Percentiles rank a stretch among this genome's conserved stretches.
These are phyloP conservation scores for Zalophus californianus DNA, from an alignment of 2,797 vertebrate genomes.

Conservation along the genomic window DNA sequence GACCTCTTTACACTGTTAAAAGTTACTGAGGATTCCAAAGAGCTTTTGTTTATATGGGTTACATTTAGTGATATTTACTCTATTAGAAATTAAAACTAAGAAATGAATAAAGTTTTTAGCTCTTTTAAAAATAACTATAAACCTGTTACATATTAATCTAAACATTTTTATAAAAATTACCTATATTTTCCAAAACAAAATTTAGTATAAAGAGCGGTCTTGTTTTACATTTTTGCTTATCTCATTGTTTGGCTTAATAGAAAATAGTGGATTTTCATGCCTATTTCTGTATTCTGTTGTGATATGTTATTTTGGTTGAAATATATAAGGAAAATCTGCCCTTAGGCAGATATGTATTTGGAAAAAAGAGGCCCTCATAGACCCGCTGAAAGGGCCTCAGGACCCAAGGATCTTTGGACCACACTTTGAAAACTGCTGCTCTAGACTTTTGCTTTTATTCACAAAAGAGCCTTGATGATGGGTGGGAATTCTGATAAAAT, in stretches of 20 bases:
- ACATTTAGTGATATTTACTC: neutral
- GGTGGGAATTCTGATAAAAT: conserved; percentile 4
- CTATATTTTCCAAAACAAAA: conserved; percentile 29
- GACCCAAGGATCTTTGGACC: neutral
- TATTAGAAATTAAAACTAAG: conserved; percentile 38
- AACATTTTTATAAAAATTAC: conserved; percentile 47
- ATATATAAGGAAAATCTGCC: neutral
- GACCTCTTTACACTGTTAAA: conserved; percentile 35
- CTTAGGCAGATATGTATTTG: neutral
- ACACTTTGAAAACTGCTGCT: neutral
- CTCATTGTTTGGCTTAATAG: neutral
- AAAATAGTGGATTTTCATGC: neutral
- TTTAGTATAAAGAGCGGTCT: neutral
- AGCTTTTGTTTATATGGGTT: conserved; percentile 9
- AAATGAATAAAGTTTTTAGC: neutral
- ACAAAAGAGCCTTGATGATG: neutral
- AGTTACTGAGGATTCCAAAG: neutral
- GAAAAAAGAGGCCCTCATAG: neutral
- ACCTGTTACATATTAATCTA: neutral
- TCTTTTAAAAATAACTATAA: conserved; percentile 38
- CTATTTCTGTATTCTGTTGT: conserved; percentile 26
- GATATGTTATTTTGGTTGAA: conserved; percentile 28
- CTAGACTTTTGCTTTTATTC: conserved; percentile 20
- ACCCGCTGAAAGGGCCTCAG: neutral
- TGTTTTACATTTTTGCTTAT: conserved; percentile 33